Evolutionary conservation across 2,113 vertebrate genomes (phyloP).

Genomic region (Patagioenas fasciata): DNA sequence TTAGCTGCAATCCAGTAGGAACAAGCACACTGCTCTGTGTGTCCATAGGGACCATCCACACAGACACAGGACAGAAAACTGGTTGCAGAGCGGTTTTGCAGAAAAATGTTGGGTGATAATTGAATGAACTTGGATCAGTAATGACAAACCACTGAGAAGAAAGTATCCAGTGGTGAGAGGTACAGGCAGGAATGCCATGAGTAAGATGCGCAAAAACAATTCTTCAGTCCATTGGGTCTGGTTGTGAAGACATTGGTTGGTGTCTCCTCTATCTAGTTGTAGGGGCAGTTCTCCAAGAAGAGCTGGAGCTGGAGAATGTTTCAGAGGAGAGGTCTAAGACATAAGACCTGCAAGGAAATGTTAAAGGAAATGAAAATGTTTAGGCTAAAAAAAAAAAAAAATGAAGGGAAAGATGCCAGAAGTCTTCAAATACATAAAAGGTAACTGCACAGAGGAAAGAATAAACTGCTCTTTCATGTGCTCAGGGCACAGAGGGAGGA

Average conservation of each 20-base stretch:
- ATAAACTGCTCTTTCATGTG: background rate
- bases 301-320: background rate
- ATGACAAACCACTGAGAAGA: background rate
- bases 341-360: background rate
- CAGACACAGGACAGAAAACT: background rate
- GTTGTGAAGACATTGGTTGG: background rate
- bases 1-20: background rate
- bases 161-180: background rate
- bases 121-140: background rate
- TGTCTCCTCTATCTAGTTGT: background rate
- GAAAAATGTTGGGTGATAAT: background rate
- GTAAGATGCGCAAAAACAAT: background rate
- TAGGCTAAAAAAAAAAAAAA: background rate
- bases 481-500: background rate
- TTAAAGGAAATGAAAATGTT: background rate
- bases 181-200: background rate
- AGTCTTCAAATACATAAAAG: background rate
- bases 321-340: background rate
- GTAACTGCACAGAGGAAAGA: background rate
- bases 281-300: background rate
- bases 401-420: background rate
- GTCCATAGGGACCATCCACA: background rate
- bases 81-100: background rate
- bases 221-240: background rate
- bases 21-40: background rate